Evolutionary conservation across 2,888 invertebrate genomes (phyloP).

Genomic region (Piscicola geometra): DNA sequence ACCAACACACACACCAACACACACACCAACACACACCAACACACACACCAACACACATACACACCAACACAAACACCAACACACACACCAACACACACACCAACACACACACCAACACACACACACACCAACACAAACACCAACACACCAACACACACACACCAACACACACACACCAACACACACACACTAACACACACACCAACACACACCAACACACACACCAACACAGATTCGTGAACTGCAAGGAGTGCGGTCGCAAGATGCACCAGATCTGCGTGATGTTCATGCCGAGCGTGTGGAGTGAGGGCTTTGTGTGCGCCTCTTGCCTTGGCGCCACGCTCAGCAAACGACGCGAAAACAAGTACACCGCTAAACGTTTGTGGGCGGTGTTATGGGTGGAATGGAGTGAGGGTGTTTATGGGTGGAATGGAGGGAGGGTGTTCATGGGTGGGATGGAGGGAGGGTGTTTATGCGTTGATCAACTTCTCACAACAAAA

Average conservation of each 20-base stretch:
- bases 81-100: no score
- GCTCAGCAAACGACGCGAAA: conserved; percentile 83
- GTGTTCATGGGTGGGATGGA: no score
- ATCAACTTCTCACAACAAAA: no score
- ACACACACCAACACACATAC: not conserved
- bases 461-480: no score
- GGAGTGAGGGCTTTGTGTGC: conserved; percentile 65
- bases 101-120: not conserved
- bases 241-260: conserved; percentile 90
- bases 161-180: not conserved
- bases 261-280: conserved; percentile 98
- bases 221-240: conserved; percentile 65
- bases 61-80: not conserved
- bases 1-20: not conserved
- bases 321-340: conserved; percentile 92
- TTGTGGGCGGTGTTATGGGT: conserved; percentile 44
- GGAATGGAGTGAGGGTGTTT: not conserved
- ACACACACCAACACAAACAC: not conserved
- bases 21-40: not conserved
- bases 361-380: conserved; percentile 90
- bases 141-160: not conserved
- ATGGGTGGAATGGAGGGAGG: no score
- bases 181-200: not conserved
- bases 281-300: conserved; percentile 83
- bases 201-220: not conserved